A percentile compares a stretch with the other conserved stretches of the same genome.
Evolutionary conservation across 2,888 invertebrate species (phyloP).

Genomic region (Agriopis marginaria): DNA sequence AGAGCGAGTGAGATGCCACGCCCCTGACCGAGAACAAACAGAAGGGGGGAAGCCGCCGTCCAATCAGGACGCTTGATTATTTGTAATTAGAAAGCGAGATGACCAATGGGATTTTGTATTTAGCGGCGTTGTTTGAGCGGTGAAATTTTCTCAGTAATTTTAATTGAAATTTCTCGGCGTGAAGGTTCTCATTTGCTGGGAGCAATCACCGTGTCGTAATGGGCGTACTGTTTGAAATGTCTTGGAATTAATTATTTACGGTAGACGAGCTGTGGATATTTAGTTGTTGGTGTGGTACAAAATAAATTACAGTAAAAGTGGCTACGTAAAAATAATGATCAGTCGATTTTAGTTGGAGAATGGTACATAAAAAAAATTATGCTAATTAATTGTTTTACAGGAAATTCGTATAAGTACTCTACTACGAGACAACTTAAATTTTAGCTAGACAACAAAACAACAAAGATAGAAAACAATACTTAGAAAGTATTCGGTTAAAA

Average conservation of each 20-base stretch:
- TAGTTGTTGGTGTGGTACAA: constrained; percentile 13
- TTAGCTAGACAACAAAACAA: no score
- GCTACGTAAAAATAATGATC: no score
- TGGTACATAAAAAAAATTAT: no score
- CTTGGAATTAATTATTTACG: constrained; percentile 53
- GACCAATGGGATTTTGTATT: constrained; percentile 83
- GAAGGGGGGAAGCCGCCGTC: constrained; percentile 76
- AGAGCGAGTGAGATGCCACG: constrained; percentile 84
- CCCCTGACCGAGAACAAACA: constrained; percentile 83
- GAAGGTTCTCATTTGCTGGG: constrained; percentile 67
- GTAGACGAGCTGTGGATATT: constrained; percentile 19
- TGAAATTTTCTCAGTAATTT: constrained; percentile 66
- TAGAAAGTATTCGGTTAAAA: no score
- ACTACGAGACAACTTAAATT: no score
- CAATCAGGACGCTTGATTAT: constrained; percentile 84
- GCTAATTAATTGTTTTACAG: no score
- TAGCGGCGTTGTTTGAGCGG: constrained; percentile 66
- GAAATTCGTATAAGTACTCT: no score
- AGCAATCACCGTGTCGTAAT: constrained; percentile 65
- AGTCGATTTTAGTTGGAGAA: no score
- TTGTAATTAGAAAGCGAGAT: constrained; percentile 86
- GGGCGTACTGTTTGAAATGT: constrained; percentile 62
- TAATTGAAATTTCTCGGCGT: constrained; percentile 70
- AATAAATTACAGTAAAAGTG: neutral
- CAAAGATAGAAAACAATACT: no score